Base-by-base conservation (phyloP, 2,888 invertebrate species). In the Gonocerus acuteangulatus region DNA sequence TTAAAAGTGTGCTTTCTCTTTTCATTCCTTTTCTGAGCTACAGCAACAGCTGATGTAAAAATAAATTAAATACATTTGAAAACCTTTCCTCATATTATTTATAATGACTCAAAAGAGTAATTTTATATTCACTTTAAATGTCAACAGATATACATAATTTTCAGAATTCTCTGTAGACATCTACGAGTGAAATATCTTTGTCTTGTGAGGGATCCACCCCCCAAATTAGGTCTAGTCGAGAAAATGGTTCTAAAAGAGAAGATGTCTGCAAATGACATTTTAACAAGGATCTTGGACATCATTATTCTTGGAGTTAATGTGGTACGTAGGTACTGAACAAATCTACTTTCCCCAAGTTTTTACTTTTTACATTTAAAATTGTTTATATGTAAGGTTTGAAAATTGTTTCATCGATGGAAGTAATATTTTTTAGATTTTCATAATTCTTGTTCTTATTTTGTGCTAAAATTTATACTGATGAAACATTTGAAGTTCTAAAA, bases 241-340 rank as follows among this genome's bases (percentile, higher is more conserved):
- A n/a, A 34, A 19, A 57, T 57, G 57, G 44, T 57, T 18, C 57
- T 57, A 13, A 42, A 44, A 34, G 45, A 57, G 23, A 57, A 47
- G 22, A 27, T 57, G 45, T 36, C 34, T 2, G 44, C 57, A 18
- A 18, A 57, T 47, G 57, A 57, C 15, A 57, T 57, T 18, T 32
- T 57, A 15, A 57, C 19, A 2, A 44, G 44, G 13, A n/a, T 57
- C 1, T 45, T 23, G 13, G 57, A 57, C 11, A 57, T 47, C 18
- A 42, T 57, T n/a, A 21, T 57, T 18, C 45, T 57, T 19, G 57
- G 57, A 57, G 57, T 57, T 4, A 57, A 57, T n/a, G 19, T 57
- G 19, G 57, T 57, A n/a, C 44, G 57, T 57, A 36, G n/a, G n/a
- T n/a, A 19, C 1, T 48, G 9, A 3, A 16, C n/a, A 13, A 32